Evolutionary conservation across 2,888 invertebrate species (phyloP), one percentile per base, ranked within the genome.

Genomic region (Heliconius cydno): DNA sequence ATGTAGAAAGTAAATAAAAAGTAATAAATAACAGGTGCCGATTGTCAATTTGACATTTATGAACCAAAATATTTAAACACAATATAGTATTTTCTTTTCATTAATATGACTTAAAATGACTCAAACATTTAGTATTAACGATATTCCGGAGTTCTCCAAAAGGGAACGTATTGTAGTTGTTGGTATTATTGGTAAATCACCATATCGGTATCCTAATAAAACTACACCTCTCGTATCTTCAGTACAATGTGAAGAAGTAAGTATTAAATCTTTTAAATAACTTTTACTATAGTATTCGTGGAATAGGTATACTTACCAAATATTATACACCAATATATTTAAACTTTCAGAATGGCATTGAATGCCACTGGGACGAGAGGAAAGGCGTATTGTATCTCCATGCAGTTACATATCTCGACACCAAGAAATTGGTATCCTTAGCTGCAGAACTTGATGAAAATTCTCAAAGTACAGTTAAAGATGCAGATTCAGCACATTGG

Each of bases 111-210:
- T 63, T 38, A 80, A 82, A 80, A 80, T 82, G 81, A 75, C 76
- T 92, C 92, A 90, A 82, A 84, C 86, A 2, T 95, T 95, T 85
- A 88, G 90, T 5, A 88, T 95, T 83, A 87, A 84, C 9, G 90
- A 94, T 82, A 93, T 95, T 76, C 94, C 95, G 1, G 93, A 94
- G 67, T 95, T 95, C 85, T 94, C 94, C 1, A 90, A 92, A 77
- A 92, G 91, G 76, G 95, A 96, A 77, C 96, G 96, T 85, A 96
- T 97, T 60, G 96, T 97, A 12, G 95, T 97, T 3, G 96, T 97
- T 15, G 97, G 97, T 15, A 93, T 97, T 34, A 96, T 97, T 85
- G 97, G 97, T 15, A 97, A 97, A 90, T 96, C 97, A 41, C 95
- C 96, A 0, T 96, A 96, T 86, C 95, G 96, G 85, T 95, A 96